Evolutionary conservation across 2,797 vertebrate genomes (phyloP), one percentile per base, ranked within the genome.

Genomic region (Nannoperca australis): DNA sequence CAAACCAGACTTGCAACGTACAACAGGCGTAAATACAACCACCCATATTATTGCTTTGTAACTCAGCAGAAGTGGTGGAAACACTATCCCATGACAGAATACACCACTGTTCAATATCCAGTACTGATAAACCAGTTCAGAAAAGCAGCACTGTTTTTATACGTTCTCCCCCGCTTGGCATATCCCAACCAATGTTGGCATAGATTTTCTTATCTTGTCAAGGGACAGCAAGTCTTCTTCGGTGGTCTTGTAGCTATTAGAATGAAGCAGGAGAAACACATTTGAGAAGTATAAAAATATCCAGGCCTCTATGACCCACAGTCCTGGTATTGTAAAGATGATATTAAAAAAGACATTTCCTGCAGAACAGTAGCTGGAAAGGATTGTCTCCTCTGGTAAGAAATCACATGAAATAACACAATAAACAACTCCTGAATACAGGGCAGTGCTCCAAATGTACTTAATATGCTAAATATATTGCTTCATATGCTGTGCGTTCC

Each of bases 251-350:
- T 58, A 34, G 45, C 60, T 77, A 42, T 63, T 77, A 61, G 11
- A 63, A 36, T 27, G 13, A 44, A 80, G 24, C 34, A 38, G 18
- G 44, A 75, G 47, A 54, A 67, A 75, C 42, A 11, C 60, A 49
- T 49, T 78, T 83, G 68, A 56, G 44, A 70, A 44, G 38, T 32
- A 54, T 81, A 83, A 80, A 88, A 73, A 73, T 78, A 86, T 65
- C 64, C 47, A 66, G 38, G 22, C 36, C 54, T 67, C 61, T 30
- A 30, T 70, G 74, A 83, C 75, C 67, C 36, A 17, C 47, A 55
- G 60, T 64, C 20, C 30, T 68, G 5, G n/a, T 53, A 55, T 63
- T 70, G 15, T 53, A 40, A 66, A 82, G 47, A 63, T 56, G 7
- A 60, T 53, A 79, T 70, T 67, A 20, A 55, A 56, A 75, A 66